These are phyloP conservation scores for Teleogryllus oceanicus DNA, from an alignment of 2,888 invertebrate species.

Conservation along the genomic window DNA sequence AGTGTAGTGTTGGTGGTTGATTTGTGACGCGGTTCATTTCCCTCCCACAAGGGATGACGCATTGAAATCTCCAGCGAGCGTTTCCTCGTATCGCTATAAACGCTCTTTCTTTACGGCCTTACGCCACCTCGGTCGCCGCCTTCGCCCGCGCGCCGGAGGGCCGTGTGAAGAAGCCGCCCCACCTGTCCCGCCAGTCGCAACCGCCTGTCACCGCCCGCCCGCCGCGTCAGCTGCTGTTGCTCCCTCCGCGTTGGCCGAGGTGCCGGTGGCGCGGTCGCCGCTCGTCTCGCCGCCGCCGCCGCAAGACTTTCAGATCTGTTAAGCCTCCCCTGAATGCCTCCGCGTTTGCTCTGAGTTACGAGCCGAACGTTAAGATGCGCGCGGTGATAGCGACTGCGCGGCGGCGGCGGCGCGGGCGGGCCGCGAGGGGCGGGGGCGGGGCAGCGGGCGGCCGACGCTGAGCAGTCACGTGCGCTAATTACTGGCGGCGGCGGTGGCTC, in stretches of 20 bases:
- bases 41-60: no score
- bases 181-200: neutral
- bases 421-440: neutral
- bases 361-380: neutral
- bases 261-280: neutral
- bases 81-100: no score
- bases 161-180: no score
- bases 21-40: no score
- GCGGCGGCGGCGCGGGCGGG: neutral
- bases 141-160: no score
- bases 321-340: conserved; percentile 7
- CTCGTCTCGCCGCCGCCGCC: neutral
- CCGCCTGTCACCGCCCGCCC: neutral
- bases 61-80: no score
- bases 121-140: no score
- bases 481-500: neutral
- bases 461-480: conserved; percentile 18
- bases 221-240: no score
- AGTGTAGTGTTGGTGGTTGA: no score
- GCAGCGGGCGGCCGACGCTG: neutral
- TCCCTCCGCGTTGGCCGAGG: no score
- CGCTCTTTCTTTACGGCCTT: no score
- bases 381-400: neutral
- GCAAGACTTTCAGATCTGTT: conserved; percentile 18
- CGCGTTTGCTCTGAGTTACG: neutral